Conservation (phyloP, 2,888 invertebrate species). For the Heliconius charithonia region DNA sequence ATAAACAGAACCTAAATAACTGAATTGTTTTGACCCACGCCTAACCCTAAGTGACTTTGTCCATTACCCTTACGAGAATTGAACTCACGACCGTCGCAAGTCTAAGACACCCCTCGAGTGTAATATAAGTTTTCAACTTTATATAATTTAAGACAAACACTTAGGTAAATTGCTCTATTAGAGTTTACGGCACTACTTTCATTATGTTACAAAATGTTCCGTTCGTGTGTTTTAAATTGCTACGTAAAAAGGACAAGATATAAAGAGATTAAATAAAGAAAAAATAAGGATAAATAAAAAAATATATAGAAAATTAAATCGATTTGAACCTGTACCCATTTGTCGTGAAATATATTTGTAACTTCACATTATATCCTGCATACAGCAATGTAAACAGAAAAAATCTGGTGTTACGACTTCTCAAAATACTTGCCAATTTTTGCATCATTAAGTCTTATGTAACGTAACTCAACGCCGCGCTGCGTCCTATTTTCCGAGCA, state of each 20-base stretch:
- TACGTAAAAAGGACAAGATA: neutral
- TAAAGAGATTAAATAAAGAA: neutral
- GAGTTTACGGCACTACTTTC: constrained; percentile 20
- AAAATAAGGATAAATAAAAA: no score
- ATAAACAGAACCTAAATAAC: neutral
- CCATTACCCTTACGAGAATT: neutral
- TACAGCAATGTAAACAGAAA: neutral
- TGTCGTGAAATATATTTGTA: no score
- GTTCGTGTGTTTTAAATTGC: neutral
- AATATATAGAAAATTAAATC: no score
- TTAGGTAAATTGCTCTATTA: constrained; percentile 30
- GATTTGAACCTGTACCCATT: no score
- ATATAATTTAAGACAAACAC: constrained; percentile 12
- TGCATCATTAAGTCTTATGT: neutral
- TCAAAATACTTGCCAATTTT: neutral
- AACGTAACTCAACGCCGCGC: neutral
- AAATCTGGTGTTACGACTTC: neutral
- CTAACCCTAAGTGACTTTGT: neutral
- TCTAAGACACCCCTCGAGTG: neutral
- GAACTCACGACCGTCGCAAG: neutral
- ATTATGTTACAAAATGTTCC: constrained; percentile 1
- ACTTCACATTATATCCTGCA: neutral
- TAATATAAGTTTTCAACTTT: constrained; percentile 2
- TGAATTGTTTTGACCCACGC: neutral
- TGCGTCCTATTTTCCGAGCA: no score